These are phyloP conservation scores for Apamea anceps DNA, from an alignment of 2,888 invertebrate genomes.

Conservation along the genomic window DNA sequence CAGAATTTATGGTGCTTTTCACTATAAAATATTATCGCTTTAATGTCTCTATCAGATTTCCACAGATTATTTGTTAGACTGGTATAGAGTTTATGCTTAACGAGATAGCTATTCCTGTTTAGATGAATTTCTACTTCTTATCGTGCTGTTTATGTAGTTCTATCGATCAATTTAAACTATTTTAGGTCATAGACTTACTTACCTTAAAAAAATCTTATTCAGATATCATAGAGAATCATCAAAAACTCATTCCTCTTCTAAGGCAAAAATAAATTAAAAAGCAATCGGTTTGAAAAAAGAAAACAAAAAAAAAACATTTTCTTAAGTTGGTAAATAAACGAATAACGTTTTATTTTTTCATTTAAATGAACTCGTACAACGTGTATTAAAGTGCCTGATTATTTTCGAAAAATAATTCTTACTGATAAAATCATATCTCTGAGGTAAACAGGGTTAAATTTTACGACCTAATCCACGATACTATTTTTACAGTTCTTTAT, in stretches of 20 bases:
- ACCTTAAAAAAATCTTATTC: constrained; percentile 47
- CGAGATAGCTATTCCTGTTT: constrained; percentile 67
- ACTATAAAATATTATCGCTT: constrained; percentile 68
- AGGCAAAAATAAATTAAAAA: neutral
- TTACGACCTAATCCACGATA: constrained; percentile 50
- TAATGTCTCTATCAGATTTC: constrained; percentile 55
- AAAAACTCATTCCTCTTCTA: constrained; percentile 40
- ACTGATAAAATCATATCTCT: constrained; percentile 77
- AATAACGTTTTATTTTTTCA: constrained; percentile 7
- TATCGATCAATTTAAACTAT: constrained; percentile 67
- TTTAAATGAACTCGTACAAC: constrained; percentile 42
- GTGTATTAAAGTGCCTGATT: constrained; percentile 72
- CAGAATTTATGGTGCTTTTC: constrained; percentile 87
- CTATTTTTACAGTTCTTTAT: constrained; percentile 40
- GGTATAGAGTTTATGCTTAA: constrained; percentile 57
- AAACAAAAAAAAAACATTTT: neutral
- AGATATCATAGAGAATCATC: constrained; percentile 39
- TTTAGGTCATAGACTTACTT: constrained; percentile 59
- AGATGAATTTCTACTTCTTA: constrained; percentile 66
- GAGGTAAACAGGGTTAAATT: constrained; percentile 82
- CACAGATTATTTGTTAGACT: constrained; percentile 54
- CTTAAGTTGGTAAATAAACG: constrained; percentile 9
- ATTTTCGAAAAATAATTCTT: constrained; percentile 66
- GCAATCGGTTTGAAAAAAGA: constrained; percentile 9
- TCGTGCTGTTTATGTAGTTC: constrained; percentile 72